A percentile compares a stretch with the other conserved stretches of the same genome.
Evolutionary conservation across 23 tunicate species (phyloP).

Genomic region (Botrylloides violaceus): DNA sequence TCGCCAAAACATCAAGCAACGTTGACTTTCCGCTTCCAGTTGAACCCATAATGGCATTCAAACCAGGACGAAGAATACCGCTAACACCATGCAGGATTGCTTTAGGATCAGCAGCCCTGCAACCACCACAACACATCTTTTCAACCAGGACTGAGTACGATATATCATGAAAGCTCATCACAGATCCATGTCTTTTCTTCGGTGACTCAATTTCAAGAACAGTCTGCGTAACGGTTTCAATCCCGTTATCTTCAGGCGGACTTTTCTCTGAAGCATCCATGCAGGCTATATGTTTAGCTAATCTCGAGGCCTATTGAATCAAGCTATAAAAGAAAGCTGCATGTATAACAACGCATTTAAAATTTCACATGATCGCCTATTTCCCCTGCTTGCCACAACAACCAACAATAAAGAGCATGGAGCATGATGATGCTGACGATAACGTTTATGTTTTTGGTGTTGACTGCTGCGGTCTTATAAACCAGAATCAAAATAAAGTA

Average conservation of each 20-base stretch:
- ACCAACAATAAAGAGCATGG: no score
- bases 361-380: no score
- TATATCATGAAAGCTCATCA: conserved; percentile 11
- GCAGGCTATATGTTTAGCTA: no score
- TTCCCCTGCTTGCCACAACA: no score
- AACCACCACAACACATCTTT: conserved; percentile 4
- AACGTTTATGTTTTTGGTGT: no score
- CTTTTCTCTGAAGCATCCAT: neutral
- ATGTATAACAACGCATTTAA: neutral
- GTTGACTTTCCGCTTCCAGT: conserved; percentile 91
- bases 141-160: neutral
- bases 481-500: no score
- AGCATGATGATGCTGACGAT: no score
- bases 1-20: conserved; percentile 81
- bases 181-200: neutral
- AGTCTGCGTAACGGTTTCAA: neutral
- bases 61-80: conserved; percentile 30
- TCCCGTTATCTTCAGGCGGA: neutral
- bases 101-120: neutral
- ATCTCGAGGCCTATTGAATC: no score
- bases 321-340: neutral
- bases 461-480: no score
- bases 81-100: conserved; percentile 15
- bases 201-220: neutral
- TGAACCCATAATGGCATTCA: conserved; percentile 80